A percentile compares a stretch with the other conserved stretches of the same genome.
Conservation (phyloP, 2,888 invertebrate genomes). For the Micoletzkya japonica region DNA sequence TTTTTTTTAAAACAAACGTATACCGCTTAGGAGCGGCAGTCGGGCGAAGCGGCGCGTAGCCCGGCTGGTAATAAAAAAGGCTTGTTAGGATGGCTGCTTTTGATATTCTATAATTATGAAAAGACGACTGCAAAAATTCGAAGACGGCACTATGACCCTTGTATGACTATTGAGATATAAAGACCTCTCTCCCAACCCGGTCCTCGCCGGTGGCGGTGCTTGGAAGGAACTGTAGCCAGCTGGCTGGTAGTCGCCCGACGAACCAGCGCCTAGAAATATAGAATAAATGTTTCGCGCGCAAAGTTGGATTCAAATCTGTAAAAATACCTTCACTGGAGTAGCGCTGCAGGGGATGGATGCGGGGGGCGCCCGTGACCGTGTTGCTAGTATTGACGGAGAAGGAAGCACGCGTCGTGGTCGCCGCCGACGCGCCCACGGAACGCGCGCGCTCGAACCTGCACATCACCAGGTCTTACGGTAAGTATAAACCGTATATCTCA, state of each 20-base stretch:
- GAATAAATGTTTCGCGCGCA: not conserved
- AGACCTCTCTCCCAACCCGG: not conserved
- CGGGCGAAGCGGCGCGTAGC: no score
- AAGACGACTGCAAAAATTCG: no score
- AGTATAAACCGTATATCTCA: not conserved
- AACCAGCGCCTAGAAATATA: not conserved
- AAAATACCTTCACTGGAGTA: constrained; percentile 28
- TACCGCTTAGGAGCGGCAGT: no score
- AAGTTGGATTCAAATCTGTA: not conserved
- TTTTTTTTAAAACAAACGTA: no score
- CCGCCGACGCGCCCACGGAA: constrained; percentile 12
- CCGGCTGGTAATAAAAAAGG: no score
- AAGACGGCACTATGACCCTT: no score
- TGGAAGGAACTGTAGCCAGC: constrained; percentile 18
- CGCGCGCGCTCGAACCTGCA: constrained; percentile 21
- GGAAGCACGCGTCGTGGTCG: constrained; percentile 2
- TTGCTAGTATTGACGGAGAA: not conserved
- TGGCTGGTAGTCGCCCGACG: constrained; percentile 24
- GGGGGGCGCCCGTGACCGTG: not conserved
- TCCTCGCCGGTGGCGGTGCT: constrained; percentile 20
- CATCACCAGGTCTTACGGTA: no score
- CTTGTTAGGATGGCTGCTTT: no score
- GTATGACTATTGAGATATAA: no score
- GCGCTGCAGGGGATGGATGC: constrained; percentile 27
- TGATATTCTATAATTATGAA: no score